phyloP scores from a whole-genome alignment of 2,888 invertebrate species.

The Pyralis farinalis region DNA sequence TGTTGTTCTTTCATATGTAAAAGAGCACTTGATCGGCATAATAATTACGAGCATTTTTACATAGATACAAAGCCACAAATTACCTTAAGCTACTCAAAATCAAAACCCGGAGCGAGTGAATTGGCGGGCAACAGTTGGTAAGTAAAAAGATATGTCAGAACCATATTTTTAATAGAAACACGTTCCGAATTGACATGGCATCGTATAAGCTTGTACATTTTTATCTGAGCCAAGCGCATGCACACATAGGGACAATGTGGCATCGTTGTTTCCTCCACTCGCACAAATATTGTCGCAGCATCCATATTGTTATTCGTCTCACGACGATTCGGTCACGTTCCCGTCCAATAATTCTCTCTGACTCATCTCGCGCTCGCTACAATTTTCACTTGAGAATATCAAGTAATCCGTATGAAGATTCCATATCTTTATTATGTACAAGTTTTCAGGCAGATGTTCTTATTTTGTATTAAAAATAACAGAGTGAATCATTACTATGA shows the following conservation, averaged over 20 bases:
- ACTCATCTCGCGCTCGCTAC: slow-evolving; percentile 59
- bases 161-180: background rate
- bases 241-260: slow-evolving; percentile 2
- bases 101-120: no score
- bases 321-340: slow-evolving; percentile 61
- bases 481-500: no score
- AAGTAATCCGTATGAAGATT: slow-evolving; percentile 48
- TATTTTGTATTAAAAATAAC: no score
- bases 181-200: background rate
- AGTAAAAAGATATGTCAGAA: no score
- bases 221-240: background rate
- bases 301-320: slow-evolving; percentile 57
- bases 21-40: no score
- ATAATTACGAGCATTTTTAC: no score
- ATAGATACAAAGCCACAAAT: no score
- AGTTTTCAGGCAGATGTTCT: background rate
- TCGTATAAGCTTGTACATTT: background rate
- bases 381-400: slow-evolving; percentile 67
- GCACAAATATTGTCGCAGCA: slow-evolving; percentile 48
- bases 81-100: no score
- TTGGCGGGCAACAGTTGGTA: no score
- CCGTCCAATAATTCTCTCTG: slow-evolving; percentile 67
- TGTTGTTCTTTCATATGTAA: no score
- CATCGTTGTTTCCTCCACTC: slow-evolving; percentile 17
- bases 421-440: slow-evolving; percentile 16